Conservation (phyloP, 2,113 vertebrate genomes). For the Epinephelus moara region DNA sequence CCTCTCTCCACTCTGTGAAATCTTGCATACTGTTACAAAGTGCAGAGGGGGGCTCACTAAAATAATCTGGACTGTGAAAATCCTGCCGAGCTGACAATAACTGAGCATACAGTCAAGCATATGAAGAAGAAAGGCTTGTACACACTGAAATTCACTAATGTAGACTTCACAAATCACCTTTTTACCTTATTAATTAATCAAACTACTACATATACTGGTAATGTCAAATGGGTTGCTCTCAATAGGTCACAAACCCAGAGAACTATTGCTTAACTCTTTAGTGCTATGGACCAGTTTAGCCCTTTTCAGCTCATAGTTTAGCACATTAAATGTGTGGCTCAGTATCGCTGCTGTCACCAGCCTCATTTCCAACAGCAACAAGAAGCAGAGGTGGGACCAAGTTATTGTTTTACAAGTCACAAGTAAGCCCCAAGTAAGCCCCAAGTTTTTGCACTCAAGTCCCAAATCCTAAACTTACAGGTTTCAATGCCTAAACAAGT, state of each 20-base stretch:
- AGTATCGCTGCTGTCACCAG: not conserved
- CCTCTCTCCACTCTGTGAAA: not conserved
- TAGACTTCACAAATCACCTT: not conserved
- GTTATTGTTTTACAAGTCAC: no score
- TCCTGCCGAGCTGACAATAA: not conserved
- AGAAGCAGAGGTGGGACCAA: no score
- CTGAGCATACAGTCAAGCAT: not conserved
- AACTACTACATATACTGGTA: not conserved
- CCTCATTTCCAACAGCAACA: not conserved
- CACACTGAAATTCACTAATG: not conserved
- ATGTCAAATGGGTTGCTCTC: not conserved
- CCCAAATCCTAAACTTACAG: no score
- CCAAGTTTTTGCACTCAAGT: no score
- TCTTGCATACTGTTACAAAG: constrained; percentile 20
- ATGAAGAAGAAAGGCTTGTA: not conserved
- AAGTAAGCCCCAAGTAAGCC: no score
- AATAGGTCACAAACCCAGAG: not conserved
- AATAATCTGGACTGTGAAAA: not conserved
- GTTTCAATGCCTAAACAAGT: no score
- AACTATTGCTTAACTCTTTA: not conserved
- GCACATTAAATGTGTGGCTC: not conserved
- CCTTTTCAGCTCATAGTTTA: not conserved
- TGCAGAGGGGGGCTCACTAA: not conserved
- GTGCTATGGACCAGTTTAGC: not conserved
- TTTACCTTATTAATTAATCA: not conserved